Percentiles rank a stretch among this genome's conserved stretches.
These are phyloP conservation scores for Ranitomeya imitator DNA, from an alignment of 2,113 vertebrate species.

Conservation along the genomic window DNA sequence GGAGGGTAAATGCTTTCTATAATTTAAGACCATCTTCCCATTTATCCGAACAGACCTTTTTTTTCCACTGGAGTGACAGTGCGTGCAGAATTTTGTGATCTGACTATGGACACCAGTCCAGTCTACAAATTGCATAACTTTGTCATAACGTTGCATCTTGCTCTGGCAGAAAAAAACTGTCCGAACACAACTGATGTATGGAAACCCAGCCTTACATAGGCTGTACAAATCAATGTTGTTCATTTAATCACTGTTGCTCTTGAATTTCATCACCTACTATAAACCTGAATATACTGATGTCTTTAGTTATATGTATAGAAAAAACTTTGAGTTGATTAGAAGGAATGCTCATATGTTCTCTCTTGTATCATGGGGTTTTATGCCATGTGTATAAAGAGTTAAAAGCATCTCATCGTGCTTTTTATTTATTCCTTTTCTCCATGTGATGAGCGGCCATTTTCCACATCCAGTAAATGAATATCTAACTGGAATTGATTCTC, in stretches of 20 bases:
- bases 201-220: neutral
- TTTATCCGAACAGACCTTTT: no score
- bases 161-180: no score
- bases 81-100: no score
- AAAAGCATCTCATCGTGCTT: neutral
- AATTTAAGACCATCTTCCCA: no score
- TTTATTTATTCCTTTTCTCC: conserved; percentile 30
- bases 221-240: neutral
- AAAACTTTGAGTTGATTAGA: neutral
- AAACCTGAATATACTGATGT: neutral
- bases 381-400: neutral
- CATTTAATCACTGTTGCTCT: neutral
- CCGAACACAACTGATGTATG: no score
- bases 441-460: conserved; percentile 50
- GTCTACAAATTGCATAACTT: no score
- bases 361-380: neutral
- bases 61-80: no score
- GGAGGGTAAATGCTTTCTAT: no score
- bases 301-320: neutral
- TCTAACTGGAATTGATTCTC: conserved; percentile 58
- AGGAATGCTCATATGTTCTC: neutral
- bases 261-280: no score
- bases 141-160: no score
- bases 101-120: no score
- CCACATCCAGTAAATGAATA: conserved; percentile 57